Base-by-base conservation (phyloP, 2,797 vertebrate species). In the Hylomyscus alleni region DNA sequence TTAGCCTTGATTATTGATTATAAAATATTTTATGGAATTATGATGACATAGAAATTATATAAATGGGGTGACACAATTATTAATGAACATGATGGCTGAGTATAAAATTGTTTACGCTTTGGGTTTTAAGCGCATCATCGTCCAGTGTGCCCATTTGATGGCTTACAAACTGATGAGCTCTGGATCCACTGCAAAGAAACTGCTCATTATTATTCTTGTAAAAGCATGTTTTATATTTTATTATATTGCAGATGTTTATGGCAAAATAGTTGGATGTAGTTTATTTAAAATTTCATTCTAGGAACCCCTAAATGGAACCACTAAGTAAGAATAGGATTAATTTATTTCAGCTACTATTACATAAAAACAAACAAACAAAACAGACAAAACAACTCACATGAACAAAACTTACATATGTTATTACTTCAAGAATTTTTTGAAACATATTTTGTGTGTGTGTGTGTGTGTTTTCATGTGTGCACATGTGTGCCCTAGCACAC, bases 241-340 rank as follows among this genome's bases (percentile, higher is more conserved):
- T 24, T 44, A 76, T 47, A 60, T 34, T 76, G 72, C 17, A 60
- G 19, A 76, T 22, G 17, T 47, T 47, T 47, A 60, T 89, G 86
- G 58, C 72, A 44, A 89, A 75, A 44, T 58, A 44, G 73, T 56
- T 96, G 12, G 60, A 29, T 95, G 91, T 88, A 3, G 31, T 97
- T 92, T 14, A 92, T 56, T 9, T 0, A 0, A 78, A 40, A 72
- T 98, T 98, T 97, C 52, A 93, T 69, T 89, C 50, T 97, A 60
- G 60, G 75, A 95, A 93, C 24, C 14, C 83, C 2, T 94, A 94
- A 82, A 67, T 96, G 85, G 10, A 90, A 98, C 95, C 67, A 86
- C 15, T 91, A 93, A 77, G 40, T 8, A 91, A 54, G 14, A 96
- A 40, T 95, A 77, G 26, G 95, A 93, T 93, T 96, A 29, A 89